Evolutionary conservation across 2,888 invertebrate species (phyloP).

Genomic region (Pyrrhia umbra): DNA sequence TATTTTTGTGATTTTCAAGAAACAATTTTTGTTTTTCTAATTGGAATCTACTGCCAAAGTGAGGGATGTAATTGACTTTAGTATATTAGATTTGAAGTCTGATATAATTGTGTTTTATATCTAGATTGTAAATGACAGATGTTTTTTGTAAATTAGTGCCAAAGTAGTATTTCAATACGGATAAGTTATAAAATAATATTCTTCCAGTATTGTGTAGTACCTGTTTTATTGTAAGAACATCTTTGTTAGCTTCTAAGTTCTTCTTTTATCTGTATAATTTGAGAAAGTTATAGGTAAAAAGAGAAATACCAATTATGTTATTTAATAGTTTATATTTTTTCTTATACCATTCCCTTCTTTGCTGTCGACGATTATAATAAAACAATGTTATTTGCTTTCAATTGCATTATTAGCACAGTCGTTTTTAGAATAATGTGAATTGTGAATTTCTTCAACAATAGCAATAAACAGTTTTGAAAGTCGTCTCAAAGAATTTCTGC

Average conservation of each 20-base stretch:
- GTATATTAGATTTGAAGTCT: conserved; percentile 50
- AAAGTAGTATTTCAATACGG: conserved; percentile 22
- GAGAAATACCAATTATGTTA: not conserved
- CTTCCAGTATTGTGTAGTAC: conserved; percentile 3
- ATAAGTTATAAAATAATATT: conserved; percentile 22
- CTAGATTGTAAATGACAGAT: conserved; percentile 23
- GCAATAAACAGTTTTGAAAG: too few species aligned
- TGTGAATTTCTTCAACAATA: too few species aligned
- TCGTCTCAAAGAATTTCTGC: too few species aligned
- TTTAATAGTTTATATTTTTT: not conserved
- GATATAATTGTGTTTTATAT: conserved; percentile 41
- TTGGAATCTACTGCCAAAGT: conserved; percentile 45
- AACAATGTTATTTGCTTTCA: not conserved
- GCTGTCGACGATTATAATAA: not conserved
- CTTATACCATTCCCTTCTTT: not conserved
- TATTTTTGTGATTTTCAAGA: conserved; percentile 18
- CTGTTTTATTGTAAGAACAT: conserved; percentile 11
- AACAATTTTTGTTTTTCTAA: conserved; percentile 17
- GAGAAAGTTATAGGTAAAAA: not conserved
- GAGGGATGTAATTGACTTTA: conserved; percentile 9
- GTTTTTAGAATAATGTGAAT: too few species aligned
- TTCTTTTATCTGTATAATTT: not conserved
- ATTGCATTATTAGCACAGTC: not conserved
- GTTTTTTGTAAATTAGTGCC: conserved; percentile 37
- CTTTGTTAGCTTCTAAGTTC: not conserved